These are phyloP conservation scores for Crocallis elinguaria DNA, from an alignment of 2,888 invertebrate genomes.

Conservation along the genomic window DNA sequence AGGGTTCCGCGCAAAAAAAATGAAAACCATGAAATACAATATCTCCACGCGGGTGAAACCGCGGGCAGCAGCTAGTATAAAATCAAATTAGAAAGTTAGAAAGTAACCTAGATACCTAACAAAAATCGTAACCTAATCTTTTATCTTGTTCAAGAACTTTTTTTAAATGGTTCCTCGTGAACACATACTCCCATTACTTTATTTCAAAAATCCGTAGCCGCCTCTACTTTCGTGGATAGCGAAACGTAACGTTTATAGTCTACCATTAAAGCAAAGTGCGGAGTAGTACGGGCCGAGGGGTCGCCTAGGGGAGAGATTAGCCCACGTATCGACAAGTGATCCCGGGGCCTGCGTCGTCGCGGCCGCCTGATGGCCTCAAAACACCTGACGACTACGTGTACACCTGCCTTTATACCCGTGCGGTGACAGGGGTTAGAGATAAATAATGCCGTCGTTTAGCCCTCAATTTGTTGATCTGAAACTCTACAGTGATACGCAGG, in stretches of 20 bases:
- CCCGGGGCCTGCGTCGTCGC: constrained; percentile 15
- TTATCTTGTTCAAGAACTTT: too few relatives aligned
- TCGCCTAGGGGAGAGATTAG: constrained; percentile 41
- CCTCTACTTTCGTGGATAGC: constrained; percentile 39
- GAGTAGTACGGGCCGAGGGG: constrained; percentile 29
- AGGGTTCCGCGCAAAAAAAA: too few relatives aligned
- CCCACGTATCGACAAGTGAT: constrained; percentile 37
- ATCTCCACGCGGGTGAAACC: too few relatives aligned
- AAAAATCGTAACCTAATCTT: too few relatives aligned
- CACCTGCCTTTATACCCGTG: constrained; percentile 37
- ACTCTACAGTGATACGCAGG: constrained; percentile 35
- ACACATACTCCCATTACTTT: constrained; percentile 6
- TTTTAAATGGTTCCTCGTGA: too few relatives aligned
- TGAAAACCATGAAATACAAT: too few relatives aligned
- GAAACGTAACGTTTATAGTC: constrained; percentile 40
- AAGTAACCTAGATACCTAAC: too few relatives aligned
- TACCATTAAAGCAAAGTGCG: constrained; percentile 38
- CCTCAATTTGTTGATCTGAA: constrained; percentile 54
- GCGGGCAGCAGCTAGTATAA: too few relatives aligned
- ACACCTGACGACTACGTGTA: constrained; percentile 44
- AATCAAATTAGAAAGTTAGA: too few relatives aligned
- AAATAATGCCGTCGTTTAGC: constrained; percentile 55
- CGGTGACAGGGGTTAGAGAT: constrained; percentile 54
- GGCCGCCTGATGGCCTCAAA: constrained; percentile 40
- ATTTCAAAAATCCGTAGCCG: constrained; percentile 11